phyloP scores from a whole-genome alignment of 2,113 vertebrate genomes.

The Anolis carolinensis region DNA sequence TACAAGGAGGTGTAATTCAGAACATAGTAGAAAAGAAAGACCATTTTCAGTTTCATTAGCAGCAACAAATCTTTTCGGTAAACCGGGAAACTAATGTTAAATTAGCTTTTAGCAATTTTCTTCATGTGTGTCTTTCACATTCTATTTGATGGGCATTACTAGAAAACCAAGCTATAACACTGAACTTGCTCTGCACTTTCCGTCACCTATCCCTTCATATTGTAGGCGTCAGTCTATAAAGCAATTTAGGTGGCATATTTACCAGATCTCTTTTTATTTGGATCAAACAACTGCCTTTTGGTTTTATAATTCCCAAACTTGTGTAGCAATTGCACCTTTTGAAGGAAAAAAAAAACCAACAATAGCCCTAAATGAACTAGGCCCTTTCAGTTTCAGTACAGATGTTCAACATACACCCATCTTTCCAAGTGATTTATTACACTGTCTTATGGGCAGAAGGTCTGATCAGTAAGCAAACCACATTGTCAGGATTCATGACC shows the following conservation, averaged over 20 bases:
- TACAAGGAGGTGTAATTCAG: background rate
- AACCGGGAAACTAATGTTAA: conserved; percentile 3
- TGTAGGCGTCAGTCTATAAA: background rate
- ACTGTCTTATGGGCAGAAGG: conserved; percentile 39
- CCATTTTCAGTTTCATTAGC: background rate
- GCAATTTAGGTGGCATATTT: conserved; percentile 22
- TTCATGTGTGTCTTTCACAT: conserved; percentile 1
- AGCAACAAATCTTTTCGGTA: conserved; percentile 6
- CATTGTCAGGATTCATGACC: conserved; percentile 27
- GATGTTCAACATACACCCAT: conserved; percentile 34
- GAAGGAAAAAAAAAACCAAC: background rate
- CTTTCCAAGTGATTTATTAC: conserved; percentile 48
- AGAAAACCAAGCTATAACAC: background rate
- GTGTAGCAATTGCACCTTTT: background rate
- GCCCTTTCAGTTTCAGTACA: conserved; percentile 17
- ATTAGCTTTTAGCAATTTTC: conserved; percentile 5
- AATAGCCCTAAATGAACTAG: background rate
- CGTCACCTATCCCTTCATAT: background rate
- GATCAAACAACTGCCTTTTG: background rate
- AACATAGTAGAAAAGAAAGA: conserved; percentile 10
- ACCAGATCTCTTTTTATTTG: conserved; percentile 8
- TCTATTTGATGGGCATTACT: conserved; percentile 28
- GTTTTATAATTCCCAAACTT: background rate
- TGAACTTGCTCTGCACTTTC: background rate
- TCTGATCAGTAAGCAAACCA: conserved; percentile 38